Evolutionary conservation across 2,113 vertebrate species (phyloP), one percentile per base, ranked within the genome.

Genomic region (Orientallactaga bullata): DNA sequence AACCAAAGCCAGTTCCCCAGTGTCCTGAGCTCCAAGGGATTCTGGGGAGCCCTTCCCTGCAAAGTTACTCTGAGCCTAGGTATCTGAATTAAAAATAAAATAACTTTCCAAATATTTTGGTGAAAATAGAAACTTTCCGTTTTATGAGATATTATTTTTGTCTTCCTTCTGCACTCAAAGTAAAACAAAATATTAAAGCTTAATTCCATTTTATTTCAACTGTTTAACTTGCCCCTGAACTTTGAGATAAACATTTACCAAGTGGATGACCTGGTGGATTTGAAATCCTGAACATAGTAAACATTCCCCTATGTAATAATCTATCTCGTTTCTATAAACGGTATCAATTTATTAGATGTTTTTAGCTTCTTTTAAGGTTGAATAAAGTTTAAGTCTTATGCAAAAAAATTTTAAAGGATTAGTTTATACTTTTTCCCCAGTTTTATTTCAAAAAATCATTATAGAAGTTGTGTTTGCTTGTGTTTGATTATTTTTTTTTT

Each of bases 161-260:
- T 80, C 95, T 88, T 69, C 93, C 95, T 96, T 97, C 85, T 94
- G 16, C 93, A 58, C 87, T 94, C 93, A 92, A 97, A 88, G 96
- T 97, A 96, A 96, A 98, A 95, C 93, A 96, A 95, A 97, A 96
- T 97, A 97, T 97, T 98, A 96, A 98, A 96, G 89, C 97, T 97
- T 97, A 97, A 98, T 98, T 97, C 97, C 74, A 97, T 96, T 97
- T 97, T 95, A 90, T 98, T 96, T 96, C 94, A 95, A 79, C 97
- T 97, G 95, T 97, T 98, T 97, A 96, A 47, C 96, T 97, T 95
- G 85, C 96, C 90, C 89, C 92, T 85, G 96, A 90, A 94, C 85
- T 78, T 86, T 86, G 2, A 69, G 85, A 93, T 97, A 98, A 98
- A 98, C 91, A 97, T 97, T 98, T 98, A 97, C 90, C 71, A 88